These are phyloP conservation scores for Parotocinclus haroldoi DNA, from an alignment of 2,797 vertebrate genomes.

Conservation along the genomic window DNA sequence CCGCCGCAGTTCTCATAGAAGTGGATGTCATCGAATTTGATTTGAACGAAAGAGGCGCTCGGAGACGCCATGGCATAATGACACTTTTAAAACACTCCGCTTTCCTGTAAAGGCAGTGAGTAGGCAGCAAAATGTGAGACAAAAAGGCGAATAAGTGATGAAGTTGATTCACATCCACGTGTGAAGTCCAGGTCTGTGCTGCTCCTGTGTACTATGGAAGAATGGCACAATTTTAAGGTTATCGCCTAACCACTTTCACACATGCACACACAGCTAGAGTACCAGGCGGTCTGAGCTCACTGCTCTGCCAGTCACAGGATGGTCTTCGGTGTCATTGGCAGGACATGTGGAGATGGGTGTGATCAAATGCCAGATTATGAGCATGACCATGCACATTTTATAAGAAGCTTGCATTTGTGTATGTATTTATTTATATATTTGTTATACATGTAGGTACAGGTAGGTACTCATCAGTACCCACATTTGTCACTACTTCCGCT, in stretches of 20 bases:
- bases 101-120: slow-evolving; percentile 72
- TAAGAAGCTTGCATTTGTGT: background rate
- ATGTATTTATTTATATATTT: background rate
- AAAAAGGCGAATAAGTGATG: slow-evolving; percentile 20
- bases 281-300: slow-evolving; percentile 25
- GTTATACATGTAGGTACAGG: slow-evolving; percentile 13
- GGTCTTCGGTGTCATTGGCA: slow-evolving; percentile 25
- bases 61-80: slow-evolving; percentile 97
- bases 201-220: slow-evolving; percentile 13
- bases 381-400: background rate
- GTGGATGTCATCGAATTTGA: slow-evolving; percentile 92
- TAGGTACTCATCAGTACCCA: slow-evolving; percentile 7
- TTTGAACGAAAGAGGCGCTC: slow-evolving; percentile 93
- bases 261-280: slow-evolving; percentile 28
- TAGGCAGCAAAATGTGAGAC: slow-evolving; percentile 45
- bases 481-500: slow-evolving; percentile 24
- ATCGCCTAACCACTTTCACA: slow-evolving; percentile 17
- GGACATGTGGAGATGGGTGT: slow-evolving; percentile 5
- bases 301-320: slow-evolving; percentile 22
- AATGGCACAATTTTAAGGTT: slow-evolving; percentile 21
- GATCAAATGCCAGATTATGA: background rate
- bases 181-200: slow-evolving; percentile 20
- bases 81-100: slow-evolving; percentile 65
- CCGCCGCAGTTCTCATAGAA: slow-evolving; percentile 98
- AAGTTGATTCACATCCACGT: slow-evolving; percentile 9